Evolutionary conservation across 1,140 invertebrate genomes (phyloP), one percentile per base, ranked within the genome.

Genomic region (Zaprionus taronus): DNA sequence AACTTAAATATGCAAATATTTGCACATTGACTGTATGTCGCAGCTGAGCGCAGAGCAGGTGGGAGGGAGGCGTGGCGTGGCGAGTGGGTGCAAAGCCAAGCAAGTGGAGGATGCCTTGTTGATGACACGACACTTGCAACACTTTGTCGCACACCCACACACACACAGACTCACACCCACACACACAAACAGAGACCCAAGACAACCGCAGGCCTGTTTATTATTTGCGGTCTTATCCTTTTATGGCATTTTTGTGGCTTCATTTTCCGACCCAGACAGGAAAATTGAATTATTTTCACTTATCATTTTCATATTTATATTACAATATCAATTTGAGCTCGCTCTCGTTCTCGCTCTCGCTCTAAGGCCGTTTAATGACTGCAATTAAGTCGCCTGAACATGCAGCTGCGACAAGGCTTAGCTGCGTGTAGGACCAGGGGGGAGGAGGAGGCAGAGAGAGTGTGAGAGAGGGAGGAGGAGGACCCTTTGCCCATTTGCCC

Each of bases 1-100:
- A 89, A 84, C 78, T 89, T 90, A 89, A 89, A 90, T 90, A 90
- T 90, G 85, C 85, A 90, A 90, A 90, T 90, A 90, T 90, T 90
- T 90, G 81, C 85, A 90, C 85, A 90, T 85, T 89, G 79, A 63
- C 75, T 81, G 71, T 79, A 66, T 47, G 47, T 63, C 61, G 69
- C 71, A 69, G 65, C 73, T 66, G 60, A 44, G 71, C 60, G 66
- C 2, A 31, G 24, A 61, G 49, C 34, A 49, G 60, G 62, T 38
- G 22, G 26, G 4, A 34, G 17, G 24, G 38, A 26, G 57, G 57
- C 0, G 1, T 2, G 26, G 24, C 34, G 38, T 14, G 15, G 49
- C 1, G 7, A 31, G 60, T 14, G 28, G 56, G 20, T 7, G 47
- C 31, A 22, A 60, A 24, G 44, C 24, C n/a, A 34, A 36, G 57